Evolutionary conservation across 2,113 vertebrate species (phyloP).

Genomic region (Lathamus discolor): DNA sequence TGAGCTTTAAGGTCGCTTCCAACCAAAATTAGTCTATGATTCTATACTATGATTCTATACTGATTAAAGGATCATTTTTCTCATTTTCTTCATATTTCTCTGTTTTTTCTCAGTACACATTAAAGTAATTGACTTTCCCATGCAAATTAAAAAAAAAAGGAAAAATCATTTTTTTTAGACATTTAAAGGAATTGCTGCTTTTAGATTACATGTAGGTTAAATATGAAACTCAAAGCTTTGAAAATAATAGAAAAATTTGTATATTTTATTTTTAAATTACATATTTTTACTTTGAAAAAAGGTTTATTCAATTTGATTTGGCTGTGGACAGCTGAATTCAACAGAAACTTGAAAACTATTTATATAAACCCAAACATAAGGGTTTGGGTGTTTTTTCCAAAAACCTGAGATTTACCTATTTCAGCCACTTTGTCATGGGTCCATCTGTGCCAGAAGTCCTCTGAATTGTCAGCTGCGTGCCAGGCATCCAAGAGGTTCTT

Average conservation of each 20-base stretch:
- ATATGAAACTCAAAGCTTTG: not conserved
- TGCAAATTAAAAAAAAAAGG: not conserved
- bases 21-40: not conserved
- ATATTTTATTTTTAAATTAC: not conserved
- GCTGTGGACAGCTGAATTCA: not conserved
- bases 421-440: slow-evolving; percentile 66
- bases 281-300: not conserved
- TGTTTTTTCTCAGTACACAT: not conserved
- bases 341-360: not conserved
- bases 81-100: not conserved
- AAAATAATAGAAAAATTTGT: not conserved
- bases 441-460: slow-evolving; percentile 72
- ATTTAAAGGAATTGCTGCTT: not conserved
- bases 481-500: slow-evolving; percentile 75
- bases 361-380: not conserved
- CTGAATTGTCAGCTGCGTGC: slow-evolving; percentile 66
- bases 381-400: fast-evolving
- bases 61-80: not conserved
- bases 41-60: not conserved
- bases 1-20: not conserved
- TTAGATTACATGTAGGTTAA: not conserved
- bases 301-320: not conserved
- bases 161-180: not conserved
- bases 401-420: slow-evolving; percentile 54
- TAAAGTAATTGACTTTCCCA: not conserved